phyloP scores from a whole-genome alignment of 2,113 vertebrate species.

The Callospermophilus lateralis region DNA sequence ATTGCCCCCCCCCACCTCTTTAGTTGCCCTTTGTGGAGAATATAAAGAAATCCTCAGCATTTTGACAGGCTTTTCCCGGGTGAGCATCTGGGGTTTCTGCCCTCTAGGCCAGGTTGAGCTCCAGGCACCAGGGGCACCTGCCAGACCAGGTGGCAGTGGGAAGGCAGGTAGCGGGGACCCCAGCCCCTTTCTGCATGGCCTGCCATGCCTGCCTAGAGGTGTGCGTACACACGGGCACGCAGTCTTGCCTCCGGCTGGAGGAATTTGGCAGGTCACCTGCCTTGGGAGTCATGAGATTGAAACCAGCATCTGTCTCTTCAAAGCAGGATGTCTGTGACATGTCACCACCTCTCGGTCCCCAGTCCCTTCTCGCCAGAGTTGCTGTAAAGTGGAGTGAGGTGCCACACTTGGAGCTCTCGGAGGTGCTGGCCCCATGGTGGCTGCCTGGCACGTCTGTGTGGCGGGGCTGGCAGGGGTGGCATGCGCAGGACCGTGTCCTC shows the following conservation, averaged over 20 bases:
- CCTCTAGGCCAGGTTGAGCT: neutral
- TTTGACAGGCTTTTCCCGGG: neutral
- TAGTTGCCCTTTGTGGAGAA: neutral
- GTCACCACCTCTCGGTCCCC: neutral
- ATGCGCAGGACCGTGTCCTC: too few relatives aligned
- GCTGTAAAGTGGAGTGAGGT: neutral
- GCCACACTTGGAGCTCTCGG: accelerated
- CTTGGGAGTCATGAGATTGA: neutral
- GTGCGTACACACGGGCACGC: accelerated
- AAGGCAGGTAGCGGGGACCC: neutral
- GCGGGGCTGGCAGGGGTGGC: too few relatives aligned
- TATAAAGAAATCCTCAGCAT: neutral
- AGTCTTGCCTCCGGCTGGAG: neutral
- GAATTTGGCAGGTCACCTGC: neutral
- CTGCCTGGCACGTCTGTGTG: too few relatives aligned
- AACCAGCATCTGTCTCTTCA: neutral
- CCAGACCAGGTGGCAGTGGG: neutral
- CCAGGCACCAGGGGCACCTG: accelerated
- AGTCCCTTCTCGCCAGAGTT: accelerated
- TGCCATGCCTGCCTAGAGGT: accelerated
- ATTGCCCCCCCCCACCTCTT: neutral
- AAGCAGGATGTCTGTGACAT: neutral
- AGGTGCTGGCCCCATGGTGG: too few relatives aligned
- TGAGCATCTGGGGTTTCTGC: neutral
- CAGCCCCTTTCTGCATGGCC: accelerated